Base-by-base conservation (phyloP, 2,113 vertebrate genomes). In the Gila orcuttii region DNA sequence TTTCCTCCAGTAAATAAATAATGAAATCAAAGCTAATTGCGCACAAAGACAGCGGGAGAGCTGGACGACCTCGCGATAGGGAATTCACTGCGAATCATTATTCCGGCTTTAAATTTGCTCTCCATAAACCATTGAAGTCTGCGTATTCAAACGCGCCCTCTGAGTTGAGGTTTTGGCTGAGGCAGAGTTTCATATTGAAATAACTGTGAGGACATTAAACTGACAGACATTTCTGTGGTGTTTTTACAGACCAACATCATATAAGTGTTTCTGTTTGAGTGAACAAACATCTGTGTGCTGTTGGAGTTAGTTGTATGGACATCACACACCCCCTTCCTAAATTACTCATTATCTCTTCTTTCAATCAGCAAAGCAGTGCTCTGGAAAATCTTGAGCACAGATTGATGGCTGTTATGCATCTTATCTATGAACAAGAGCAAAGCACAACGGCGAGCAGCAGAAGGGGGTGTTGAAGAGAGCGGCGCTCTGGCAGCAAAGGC, bases 1-100 rank as follows among this genome's bases (percentile, higher is more conserved):
- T 91, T 84, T 92, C 89, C 90, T 93, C 93, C 92, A 92, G 93
- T 90, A 92, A 91, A 94, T 92, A 94, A 94, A 94, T 93, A 93
- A 93, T 92, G 86, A 92, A 93, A 91, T 36, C 88, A 87, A 90
- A 93, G 87, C 90, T 90, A 92, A 92, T 47, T 33, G 62, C 2
- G 42, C 19, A 75, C 36, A 62, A n/a, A 75, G 55, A 50, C n/a
- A 39, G 62, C 15, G 19, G 39, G 33, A 47, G 60, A 68, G 52
- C 31, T 9, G 50, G 50, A 86, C 84, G 87, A 91, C 84, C 93
- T 89, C 90, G 57, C 62, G 82, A 84, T 88, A 84, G 90, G 90
- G 93, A 92, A 85, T 87, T 31, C 42, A 52, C 17, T 52, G 79
- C 39, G 1, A 82, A 82, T 68, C 64, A 52, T 82, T 82, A 82